These are phyloP conservation scores for Psittacula echo DNA, from an alignment of 2,797 vertebrate species.

Conservation along the genomic window DNA sequence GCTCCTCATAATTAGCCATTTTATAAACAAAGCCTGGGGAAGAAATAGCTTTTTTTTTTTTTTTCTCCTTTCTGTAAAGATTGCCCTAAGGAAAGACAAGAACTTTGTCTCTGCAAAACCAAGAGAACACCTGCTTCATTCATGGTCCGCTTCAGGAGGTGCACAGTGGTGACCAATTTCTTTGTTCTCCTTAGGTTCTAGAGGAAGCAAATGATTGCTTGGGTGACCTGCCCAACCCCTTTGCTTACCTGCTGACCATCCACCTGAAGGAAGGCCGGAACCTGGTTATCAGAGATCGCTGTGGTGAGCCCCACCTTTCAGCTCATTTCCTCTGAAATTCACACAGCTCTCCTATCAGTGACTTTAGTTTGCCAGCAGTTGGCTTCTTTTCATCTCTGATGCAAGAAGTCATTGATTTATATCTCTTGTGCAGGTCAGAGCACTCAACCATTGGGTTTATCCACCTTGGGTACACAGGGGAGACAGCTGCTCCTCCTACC, in stretches of 20 bases:
- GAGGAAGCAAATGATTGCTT: conserved; percentile 67
- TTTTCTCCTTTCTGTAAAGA: background rate
- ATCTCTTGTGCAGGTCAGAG: background rate
- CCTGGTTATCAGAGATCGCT: conserved; percentile 90
- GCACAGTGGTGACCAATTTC: background rate
- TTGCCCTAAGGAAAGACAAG: background rate
- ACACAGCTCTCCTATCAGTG: background rate
- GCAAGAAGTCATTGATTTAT: background rate
- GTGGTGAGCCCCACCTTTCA: conserved; percentile 80
- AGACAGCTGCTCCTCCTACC: background rate
- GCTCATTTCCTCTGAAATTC: background rate
- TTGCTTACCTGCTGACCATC: conserved; percentile 89
- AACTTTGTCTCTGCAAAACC: background rate
- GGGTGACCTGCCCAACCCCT: conserved; percentile 76
- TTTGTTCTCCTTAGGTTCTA: conserved; percentile 57
- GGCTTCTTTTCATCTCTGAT: background rate
- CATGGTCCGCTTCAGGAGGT: background rate
- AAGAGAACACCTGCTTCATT: background rate
- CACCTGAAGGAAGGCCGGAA: conserved; percentile 90
- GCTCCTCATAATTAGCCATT: background rate
- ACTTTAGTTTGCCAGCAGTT: background rate
- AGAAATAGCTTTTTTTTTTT: background rate
- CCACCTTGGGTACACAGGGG: background rate
- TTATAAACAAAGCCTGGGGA: background rate
- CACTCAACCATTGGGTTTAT: background rate